Conservation (phyloP, 2,888 invertebrate genomes). For the Acanthosepion esculentum region DNA sequence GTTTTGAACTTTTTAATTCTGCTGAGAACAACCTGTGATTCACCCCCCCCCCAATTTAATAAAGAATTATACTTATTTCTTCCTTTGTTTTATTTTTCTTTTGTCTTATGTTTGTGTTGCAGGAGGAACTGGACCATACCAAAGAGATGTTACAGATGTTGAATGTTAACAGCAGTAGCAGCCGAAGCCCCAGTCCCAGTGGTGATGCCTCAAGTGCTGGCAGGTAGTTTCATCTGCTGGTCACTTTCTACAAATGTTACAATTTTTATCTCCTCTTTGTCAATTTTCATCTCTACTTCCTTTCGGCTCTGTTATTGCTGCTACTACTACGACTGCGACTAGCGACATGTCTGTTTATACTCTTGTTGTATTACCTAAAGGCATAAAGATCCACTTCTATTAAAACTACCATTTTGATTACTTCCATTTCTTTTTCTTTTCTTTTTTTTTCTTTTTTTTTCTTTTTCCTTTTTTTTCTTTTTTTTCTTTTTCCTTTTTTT, state of each 20-base stretch:
- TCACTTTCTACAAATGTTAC: not conserved
- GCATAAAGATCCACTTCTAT: not conserved
- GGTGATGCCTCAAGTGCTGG: slow-evolving; percentile 37
- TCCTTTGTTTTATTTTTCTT: not conserved
- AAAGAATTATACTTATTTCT: not conserved
- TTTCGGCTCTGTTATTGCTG: not conserved
- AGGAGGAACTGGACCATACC: slow-evolving; percentile 8
- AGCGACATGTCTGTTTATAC: not conserved
- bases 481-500: not conserved
- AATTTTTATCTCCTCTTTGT: not conserved
- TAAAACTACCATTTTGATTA: not conserved
- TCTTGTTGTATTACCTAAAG: not conserved
- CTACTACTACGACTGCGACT: not conserved
- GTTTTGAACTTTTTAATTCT: too few species aligned
- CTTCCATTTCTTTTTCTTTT: not conserved
- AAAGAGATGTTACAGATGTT: slow-evolving; percentile 14
- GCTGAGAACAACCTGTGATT: too few species aligned
- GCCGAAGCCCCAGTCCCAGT: not conserved
- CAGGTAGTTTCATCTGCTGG: not conserved
- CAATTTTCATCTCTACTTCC: not conserved
- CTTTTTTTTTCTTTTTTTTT: not conserved
- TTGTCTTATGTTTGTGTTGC: not conserved
- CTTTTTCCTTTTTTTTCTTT: not conserved
- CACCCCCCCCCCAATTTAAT: too few species aligned
- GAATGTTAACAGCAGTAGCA: not conserved